Conservation (phyloP, 2,888 invertebrate genomes). For the Drosophila histrio region DNA sequence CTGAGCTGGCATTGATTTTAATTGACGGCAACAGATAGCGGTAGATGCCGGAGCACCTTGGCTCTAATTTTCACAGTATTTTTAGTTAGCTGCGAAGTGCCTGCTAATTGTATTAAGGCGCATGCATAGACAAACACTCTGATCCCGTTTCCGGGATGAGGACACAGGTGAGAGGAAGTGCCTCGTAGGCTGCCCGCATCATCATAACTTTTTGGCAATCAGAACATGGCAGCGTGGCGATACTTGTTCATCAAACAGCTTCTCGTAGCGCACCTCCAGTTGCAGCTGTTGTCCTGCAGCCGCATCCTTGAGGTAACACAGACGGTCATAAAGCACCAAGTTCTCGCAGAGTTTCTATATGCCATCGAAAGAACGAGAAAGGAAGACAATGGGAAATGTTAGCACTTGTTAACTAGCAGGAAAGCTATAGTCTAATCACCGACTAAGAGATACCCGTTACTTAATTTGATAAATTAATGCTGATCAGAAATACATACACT, state of each 20-base stretch:
- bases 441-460: no score
- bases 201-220: constrained; percentile 85
- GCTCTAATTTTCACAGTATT: constrained; percentile 31
- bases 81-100: constrained; percentile 41
- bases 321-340: constrained; percentile 85
- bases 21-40: constrained; percentile 59
- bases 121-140: constrained; percentile 23
- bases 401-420: background rate
- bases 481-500: no score
- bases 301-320: constrained; percentile 84
- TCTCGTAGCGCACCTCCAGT: constrained; percentile 85
- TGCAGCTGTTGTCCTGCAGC: constrained; percentile 80
- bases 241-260: constrained; percentile 86
- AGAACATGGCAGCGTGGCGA: constrained; percentile 89
- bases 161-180: background rate
- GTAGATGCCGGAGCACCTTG: constrained; percentile 14
- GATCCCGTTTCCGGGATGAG: constrained; percentile 4
- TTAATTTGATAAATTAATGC: no score
- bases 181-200: constrained; percentile 44
- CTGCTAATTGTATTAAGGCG: constrained; percentile 61
- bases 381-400: background rate
- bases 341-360: constrained; percentile 86
- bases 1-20: constrained; percentile 66
- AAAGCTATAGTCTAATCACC: no score
- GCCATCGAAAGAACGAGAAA: background rate